Conservation (phyloP, 1,140 invertebrate species). For the Coboldia fuscipes region DNA sequence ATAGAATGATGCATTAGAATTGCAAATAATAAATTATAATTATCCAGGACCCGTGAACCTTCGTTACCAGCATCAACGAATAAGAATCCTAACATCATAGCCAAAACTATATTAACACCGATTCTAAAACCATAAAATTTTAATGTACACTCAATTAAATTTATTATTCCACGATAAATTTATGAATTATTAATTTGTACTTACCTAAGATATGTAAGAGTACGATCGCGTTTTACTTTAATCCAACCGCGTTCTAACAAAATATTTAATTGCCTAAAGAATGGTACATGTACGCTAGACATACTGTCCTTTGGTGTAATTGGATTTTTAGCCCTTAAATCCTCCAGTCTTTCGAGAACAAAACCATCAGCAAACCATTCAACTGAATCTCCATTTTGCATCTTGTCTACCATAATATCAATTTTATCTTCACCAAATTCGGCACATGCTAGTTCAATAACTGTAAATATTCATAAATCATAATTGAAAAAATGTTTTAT, state of each 20-base stretch:
- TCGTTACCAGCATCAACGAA: slow-evolving; percentile 47
- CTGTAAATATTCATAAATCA: slow-evolving; percentile 19
- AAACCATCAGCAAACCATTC: slow-evolving; percentile 41
- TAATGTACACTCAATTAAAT: background rate
- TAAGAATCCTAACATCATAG: slow-evolving; percentile 47
- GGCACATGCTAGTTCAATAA: slow-evolving; percentile 73
- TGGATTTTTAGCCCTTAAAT: slow-evolving; percentile 28
- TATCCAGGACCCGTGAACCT: slow-evolving; percentile 49
- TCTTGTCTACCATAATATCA: slow-evolving; percentile 38
- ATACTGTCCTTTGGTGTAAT: slow-evolving; percentile 19
- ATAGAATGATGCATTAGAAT: slow-evolving; percentile 68
- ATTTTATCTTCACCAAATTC: slow-evolving; percentile 73
- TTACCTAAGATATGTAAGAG: slow-evolving; percentile 53
- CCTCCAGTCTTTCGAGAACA: slow-evolving; percentile 27
- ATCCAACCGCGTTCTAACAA: slow-evolving; percentile 43
- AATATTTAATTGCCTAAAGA: slow-evolving; percentile 43
- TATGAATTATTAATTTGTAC: background rate
- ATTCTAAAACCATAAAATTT: slow-evolving; percentile 25
- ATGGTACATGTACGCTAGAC: slow-evolving; percentile 41
- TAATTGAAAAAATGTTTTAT: background rate
- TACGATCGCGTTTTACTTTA: slow-evolving; percentile 60
- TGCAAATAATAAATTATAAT: slow-evolving; percentile 62
- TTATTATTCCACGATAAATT: background rate
- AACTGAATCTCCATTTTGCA: slow-evolving; percentile 45
- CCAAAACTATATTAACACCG: slow-evolving; percentile 44